Base-by-base conservation (phyloP, 2,797 vertebrate species). In the Poecilia gillii region DNA sequence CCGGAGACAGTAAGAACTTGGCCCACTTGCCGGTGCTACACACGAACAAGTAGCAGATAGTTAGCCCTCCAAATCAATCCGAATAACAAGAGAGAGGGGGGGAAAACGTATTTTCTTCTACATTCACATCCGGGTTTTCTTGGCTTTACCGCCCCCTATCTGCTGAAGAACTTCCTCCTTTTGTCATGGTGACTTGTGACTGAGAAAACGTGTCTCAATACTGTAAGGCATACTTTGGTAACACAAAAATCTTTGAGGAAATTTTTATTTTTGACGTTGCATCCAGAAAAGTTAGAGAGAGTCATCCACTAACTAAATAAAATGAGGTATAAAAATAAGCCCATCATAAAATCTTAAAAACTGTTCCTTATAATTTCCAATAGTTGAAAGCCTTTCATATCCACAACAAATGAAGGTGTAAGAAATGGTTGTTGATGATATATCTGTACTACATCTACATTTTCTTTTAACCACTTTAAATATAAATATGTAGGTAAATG, bases 81-180 rank as follows among this genome's bases (percentile, higher is more conserved):
- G 70, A 76, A 79, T 81, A 74, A 77, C 41, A 66, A 76, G 72
- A 73, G 55, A 76, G 57, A 8, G 9, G 25, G 9, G 18, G 7
- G 9, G 33, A 64, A 23, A 31, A 0, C 46, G 1, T 9, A 2
- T 72, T 1, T 18, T 86, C 80, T 89, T 89, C 89, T 87, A 89
- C 80, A 0, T 7, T 6, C 0, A 49, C 8, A 1, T 59, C 70
- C 33, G 31, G 33, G 16, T 14, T 25, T 18, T 31, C 4, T 9
- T n/a, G 2, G 12, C 7, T 36, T 51, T n/a, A 76, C 55, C 43
- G 79, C 46, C 83, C n/a, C 55, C 83, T 75, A 39, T 3, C 45
- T 7, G 36, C 13, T 3, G 0, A 39, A 46, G 4, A 70, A n/a
- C 11, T 6, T n/a, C 66, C 20, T 41, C 11, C 23, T 13, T n/a